Evolutionary conservation across 2,888 invertebrate genomes (phyloP).

Genomic region (Oligia fasciuncula): DNA sequence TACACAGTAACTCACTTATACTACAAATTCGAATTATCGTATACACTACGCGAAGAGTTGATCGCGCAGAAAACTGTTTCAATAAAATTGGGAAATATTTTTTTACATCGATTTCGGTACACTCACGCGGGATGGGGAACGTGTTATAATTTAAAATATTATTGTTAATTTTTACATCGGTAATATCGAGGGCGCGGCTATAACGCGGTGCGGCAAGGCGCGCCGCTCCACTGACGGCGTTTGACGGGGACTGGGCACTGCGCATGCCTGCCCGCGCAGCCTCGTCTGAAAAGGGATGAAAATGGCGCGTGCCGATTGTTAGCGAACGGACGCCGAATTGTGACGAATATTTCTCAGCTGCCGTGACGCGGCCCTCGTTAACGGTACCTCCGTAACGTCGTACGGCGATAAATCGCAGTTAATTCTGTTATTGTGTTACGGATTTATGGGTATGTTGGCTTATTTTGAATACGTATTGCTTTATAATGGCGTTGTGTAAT

Average conservation of each 20-base stretch:
- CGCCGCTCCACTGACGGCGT: conserved; percentile 82
- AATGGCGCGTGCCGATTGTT: conserved; percentile 77
- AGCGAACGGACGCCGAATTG: conserved; percentile 73
- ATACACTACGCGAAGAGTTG: conserved; percentile 68
- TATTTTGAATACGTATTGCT: conserved; percentile 73
- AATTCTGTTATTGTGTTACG: conserved; percentile 85
- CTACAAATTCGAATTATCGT: conserved; percentile 68
- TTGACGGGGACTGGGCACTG: conserved; percentile 78
- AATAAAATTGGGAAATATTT: conserved; percentile 44
- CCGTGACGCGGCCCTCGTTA: conserved; percentile 82
- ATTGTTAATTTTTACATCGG: conserved; percentile 67
- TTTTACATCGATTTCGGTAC: conserved; percentile 48
- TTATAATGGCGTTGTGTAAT: conserved; percentile 65
- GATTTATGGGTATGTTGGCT: conserved; percentile 78
- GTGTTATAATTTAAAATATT: conserved; percentile 63
- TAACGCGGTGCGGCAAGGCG: conserved; percentile 80
- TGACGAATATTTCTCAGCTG: conserved; percentile 81
- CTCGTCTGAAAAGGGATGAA: conserved; percentile 77
- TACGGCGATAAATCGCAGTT: conserved; percentile 84
- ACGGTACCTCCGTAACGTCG: conserved; percentile 79
- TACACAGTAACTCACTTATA: conserved; percentile 72
- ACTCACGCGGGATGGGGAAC: conserved; percentile 51
- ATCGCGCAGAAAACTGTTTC: conserved; percentile 61
- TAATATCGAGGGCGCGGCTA: conserved; percentile 76
- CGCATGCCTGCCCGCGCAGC: conserved; percentile 87